Evolutionary conservation across 2,888 invertebrate genomes (phyloP).

Genomic region (Agriopis leucophaearia): DNA sequence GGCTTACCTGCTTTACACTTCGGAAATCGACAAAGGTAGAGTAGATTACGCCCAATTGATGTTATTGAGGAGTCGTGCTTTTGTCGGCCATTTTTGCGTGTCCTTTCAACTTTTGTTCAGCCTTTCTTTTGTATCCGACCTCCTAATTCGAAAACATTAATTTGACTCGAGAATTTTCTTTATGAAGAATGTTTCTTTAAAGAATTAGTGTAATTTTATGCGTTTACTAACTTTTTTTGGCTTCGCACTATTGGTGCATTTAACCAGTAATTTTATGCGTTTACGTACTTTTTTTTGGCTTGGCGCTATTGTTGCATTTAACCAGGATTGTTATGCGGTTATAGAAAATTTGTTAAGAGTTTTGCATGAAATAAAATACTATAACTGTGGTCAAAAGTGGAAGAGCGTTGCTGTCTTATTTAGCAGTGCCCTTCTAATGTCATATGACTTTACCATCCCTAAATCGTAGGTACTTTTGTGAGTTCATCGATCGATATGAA

Average conservation of each 20-base stretch:
- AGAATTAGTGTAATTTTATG: neutral
- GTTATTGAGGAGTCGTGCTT: conserved; percentile 20
- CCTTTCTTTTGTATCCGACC: conserved; percentile 22
- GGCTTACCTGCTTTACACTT: conserved; percentile 18
- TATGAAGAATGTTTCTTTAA: neutral
- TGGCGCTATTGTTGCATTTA: too few species aligned
- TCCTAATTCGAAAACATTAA: conserved; percentile 14
- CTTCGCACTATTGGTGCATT: too few species aligned
- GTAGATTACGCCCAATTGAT: conserved; percentile 20
- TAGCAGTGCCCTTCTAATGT: neutral
- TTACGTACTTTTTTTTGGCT: too few species aligned
- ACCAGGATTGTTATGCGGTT: too few species aligned
- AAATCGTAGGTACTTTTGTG: neutral
- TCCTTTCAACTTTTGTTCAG: conserved; percentile 7
- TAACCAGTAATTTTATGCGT: too few species aligned
- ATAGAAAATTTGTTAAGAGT: too few species aligned
- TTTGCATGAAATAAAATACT: too few species aligned
- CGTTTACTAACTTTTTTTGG: too few species aligned
- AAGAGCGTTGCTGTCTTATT: too few species aligned
- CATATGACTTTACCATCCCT: neutral
- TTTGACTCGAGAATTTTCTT: conserved; percentile 9
- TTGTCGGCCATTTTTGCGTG: conserved; percentile 21
- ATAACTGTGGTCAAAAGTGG: too few species aligned
- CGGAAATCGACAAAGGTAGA: conserved; percentile 8
- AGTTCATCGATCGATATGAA: conserved; percentile 13